Base-by-base conservation (phyloP, 2,888 invertebrate genomes). In the Rapana venosa region DNA sequence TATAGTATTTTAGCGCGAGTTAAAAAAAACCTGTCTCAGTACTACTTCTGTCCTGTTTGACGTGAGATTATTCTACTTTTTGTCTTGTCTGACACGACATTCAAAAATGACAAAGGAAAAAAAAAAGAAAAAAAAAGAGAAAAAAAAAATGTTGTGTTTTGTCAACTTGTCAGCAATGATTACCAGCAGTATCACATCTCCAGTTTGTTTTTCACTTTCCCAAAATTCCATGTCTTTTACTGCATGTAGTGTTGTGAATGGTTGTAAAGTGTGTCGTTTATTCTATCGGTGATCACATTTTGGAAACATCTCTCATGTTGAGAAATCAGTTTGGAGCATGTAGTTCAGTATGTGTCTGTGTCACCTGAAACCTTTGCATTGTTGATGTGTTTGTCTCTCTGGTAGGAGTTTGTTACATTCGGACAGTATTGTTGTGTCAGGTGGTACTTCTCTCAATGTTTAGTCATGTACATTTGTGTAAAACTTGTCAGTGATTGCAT, bases 351-450 rank as follows among this genome's bases (percentile, higher is more conserved):
- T 36, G 81, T 47, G 81, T 83, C 36, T 13, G 26, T 83, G 81
- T 79, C 22, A 35, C n/a, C 13, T 79, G 32, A 79, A 79, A 79
- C 79, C 17, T 79, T 35, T 35, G 11, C 79, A 79, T 30, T 83
- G 81, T 83, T 36, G 47, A 83, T 26, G 4, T 79, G 79, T 32
- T 17, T 74, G 22, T 83, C 6, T 79, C 32, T 79, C 81, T 47
- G 81, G 36, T 83, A 83, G 81, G 81, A 83, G 36, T 6, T 83
- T 22, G 81, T 83, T 47, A 36, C 81, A 83, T 83, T 83, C 81
- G 26, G 81, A 83, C 81, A 83, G 81, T 83, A 83, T 83, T 83
- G 36, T 83, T 26, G 81, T 26, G 81, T 83, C 81, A 22, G 22
- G 36, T 47, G 36, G 81, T 83, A 30, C 81, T 83, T 30, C 26